Percentiles rank a stretch among this genome's conserved stretches.
Conservation (phyloP, 2,888 invertebrate species). For the Cylloceria caligata region DNA sequence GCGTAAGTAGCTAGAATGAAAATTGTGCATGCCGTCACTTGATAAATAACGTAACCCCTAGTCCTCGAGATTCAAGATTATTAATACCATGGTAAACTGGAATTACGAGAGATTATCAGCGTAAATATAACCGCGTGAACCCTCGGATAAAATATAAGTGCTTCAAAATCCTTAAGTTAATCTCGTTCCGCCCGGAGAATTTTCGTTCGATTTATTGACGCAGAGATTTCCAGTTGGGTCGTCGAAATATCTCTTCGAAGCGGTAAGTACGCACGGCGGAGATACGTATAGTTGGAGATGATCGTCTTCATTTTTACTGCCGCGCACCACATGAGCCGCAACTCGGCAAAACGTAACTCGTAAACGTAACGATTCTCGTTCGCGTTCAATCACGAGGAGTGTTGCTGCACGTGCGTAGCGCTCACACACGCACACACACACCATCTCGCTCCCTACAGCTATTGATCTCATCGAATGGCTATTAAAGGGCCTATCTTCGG, state of each 20-base stretch:
- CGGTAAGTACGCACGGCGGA: constrained; percentile 24
- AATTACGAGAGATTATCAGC: constrained; percentile 28
- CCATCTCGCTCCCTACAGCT: constrained; percentile 25
- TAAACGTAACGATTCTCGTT: constrained; percentile 47
- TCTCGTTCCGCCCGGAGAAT: constrained; percentile 40
- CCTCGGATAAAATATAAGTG: constrained; percentile 63
- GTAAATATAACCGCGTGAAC: constrained; percentile 33
- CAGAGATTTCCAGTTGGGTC: constrained; percentile 40
- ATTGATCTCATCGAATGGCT: constrained; percentile 66
- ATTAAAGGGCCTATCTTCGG: constrained; percentile 65
- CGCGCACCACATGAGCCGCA: constrained; percentile 11
- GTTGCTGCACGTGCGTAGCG: not conserved
- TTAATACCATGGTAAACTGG: not conserved
- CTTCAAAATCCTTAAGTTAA: constrained; percentile 59
- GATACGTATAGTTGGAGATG: not conserved
- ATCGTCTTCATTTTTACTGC: constrained; percentile 50
- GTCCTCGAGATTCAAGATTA: constrained; percentile 17
- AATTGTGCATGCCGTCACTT: not conserved
- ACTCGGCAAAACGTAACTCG: constrained; percentile 51
- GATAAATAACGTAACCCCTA: not conserved
- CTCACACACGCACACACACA: not conserved
- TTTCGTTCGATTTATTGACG: constrained; percentile 61
- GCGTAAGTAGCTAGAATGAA: not conserved
- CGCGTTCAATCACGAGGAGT: constrained; percentile 13
- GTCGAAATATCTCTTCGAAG: constrained; percentile 1